These are phyloP conservation scores for Nibea albiflora DNA, from an alignment of 2,113 vertebrate species.

Conservation along the genomic window DNA sequence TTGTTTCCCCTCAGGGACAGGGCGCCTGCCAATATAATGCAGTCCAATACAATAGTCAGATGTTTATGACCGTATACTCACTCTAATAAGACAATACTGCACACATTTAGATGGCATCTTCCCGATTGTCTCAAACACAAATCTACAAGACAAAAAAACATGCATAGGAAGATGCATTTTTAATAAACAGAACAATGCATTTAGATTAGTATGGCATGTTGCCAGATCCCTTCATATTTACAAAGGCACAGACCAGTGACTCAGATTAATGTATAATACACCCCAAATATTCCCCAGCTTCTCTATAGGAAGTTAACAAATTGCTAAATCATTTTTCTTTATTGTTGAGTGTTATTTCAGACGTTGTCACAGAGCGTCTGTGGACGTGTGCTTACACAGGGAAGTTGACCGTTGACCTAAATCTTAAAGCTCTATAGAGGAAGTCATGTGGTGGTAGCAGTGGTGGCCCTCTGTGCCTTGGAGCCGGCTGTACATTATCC, in stretches of 20 bases:
- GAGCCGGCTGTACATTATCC: constrained; percentile 28
- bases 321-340: neutral
- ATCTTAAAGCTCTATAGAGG: constrained; percentile 62
- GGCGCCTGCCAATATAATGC: neutral
- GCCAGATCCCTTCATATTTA: neutral
- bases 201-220: neutral
- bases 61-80: neutral
- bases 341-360: neutral
- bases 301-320: neutral
- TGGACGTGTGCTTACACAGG: constrained; percentile 38
- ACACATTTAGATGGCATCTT: neutral
- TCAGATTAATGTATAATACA: too few species aligned
- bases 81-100: neutral
- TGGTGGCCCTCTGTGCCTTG: constrained; percentile 24
- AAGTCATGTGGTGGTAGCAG: constrained; percentile 69
- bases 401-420: constrained; percentile 78
- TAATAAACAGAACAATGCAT: neutral
- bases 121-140: neutral
- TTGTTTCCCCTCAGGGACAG: neutral
- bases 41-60: neutral
- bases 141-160: neutral
- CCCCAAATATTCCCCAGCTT: neutral
- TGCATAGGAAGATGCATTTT: too few species aligned
- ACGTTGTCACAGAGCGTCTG: constrained; percentile 8
- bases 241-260: too few species aligned